A percentile compares a stretch with the other conserved stretches of the same genome.
Conservation (phyloP, 2,113 vertebrate species). For the Psettodes erumei region DNA sequence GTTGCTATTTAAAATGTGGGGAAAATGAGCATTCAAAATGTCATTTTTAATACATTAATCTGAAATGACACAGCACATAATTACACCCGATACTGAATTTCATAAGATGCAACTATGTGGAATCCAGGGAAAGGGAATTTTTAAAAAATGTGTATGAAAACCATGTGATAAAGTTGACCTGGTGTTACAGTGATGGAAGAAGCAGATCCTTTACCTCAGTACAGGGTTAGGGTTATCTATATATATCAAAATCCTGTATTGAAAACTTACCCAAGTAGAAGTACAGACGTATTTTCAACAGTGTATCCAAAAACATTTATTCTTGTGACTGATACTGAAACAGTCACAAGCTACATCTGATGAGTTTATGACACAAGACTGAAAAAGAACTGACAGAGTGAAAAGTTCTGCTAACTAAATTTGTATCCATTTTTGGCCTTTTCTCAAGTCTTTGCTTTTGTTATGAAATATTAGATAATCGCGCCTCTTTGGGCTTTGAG, state of each 20-base stretch:
- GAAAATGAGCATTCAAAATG: constrained; percentile 10
- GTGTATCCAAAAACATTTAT: no score
- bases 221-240: no score
- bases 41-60: not conserved
- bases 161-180: not conserved
- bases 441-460: not conserved
- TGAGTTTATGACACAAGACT: no score
- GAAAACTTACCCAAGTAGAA: no score
- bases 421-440: not conserved
- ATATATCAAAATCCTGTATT: no score
- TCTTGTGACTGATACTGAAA: not conserved
- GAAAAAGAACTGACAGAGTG: no score
- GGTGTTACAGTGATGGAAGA: not conserved
- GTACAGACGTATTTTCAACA: no score
- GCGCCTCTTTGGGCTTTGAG: not conserved
- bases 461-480: not conserved
- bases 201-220: no score
- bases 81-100: not conserved
- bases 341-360: not conserved
- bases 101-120: not conserved
- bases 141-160: not conserved
- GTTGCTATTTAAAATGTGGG: not conserved
- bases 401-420: no score
- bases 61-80: not conserved
- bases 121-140: no score